phyloP scores from a whole-genome alignment of 2,113 vertebrate genomes.

The Chamaetylas fuelleborni region DNA sequence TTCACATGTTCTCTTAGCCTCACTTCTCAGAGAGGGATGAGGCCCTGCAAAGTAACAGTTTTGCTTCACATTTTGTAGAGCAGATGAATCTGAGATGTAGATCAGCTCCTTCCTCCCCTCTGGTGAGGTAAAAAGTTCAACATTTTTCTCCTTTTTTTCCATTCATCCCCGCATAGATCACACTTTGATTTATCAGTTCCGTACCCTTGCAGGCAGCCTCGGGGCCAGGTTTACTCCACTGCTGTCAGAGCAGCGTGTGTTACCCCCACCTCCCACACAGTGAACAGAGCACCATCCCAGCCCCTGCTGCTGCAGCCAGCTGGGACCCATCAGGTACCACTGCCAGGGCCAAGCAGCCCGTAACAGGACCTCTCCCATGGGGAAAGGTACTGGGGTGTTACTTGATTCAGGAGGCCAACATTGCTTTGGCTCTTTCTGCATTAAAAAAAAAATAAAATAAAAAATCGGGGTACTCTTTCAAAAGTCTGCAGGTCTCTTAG shows the following conservation, averaged over 20 bases:
- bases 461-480: neutral
- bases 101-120: neutral
- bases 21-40: neutral
- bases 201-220: neutral
- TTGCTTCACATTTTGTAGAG: neutral
- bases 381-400: neutral
- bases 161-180: neutral
- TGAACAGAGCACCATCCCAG: neutral
- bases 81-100: neutral
- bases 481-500: neutral
- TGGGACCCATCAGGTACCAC: slow-evolving; percentile 40
- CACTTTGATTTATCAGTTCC: neutral
- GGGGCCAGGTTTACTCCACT: neutral
- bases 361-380: slow-evolving; percentile 34
- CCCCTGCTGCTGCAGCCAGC: neutral
- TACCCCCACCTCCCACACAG: neutral
- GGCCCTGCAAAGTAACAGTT: neutral
- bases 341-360: neutral
- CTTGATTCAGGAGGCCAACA: neutral
- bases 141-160: neutral
- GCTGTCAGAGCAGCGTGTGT: neutral
- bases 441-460: neutral
- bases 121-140: slow-evolving; percentile 20
- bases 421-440: neutral
- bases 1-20: neutral